phyloP scores from a whole-genome alignment of 2,113 vertebrate species.

The Spheniscus mendiculus region DNA sequence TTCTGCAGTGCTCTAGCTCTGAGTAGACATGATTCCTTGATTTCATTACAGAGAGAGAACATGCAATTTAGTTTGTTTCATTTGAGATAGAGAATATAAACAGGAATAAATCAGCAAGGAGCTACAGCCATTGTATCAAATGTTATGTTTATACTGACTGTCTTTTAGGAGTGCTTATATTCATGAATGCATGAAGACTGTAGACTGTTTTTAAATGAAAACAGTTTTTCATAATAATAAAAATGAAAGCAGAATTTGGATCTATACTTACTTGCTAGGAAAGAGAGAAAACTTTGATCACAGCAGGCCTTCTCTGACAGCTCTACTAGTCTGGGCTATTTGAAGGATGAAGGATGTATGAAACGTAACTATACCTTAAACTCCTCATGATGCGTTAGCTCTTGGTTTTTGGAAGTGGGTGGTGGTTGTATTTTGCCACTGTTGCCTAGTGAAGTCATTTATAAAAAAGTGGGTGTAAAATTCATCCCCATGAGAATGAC shows the following conservation, averaged over 20 bases:
- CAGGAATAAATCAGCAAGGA: background rate
- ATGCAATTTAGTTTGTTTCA: background rate
- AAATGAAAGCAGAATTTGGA: background rate
- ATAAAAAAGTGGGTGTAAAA: conserved; percentile 44
- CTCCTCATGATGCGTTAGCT: background rate
- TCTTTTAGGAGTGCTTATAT: background rate
- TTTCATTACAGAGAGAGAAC: background rate
- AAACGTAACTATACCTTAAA: background rate
- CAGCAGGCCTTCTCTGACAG: background rate
- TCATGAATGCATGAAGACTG: background rate
- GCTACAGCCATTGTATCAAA: background rate
- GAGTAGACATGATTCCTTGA: background rate
- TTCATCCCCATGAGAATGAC: background rate
- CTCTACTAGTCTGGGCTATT: background rate
- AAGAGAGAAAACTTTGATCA: background rate
- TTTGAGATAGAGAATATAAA: background rate
- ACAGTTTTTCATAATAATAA: background rate
- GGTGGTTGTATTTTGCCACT: background rate
- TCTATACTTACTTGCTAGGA: background rate
- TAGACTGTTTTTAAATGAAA: background rate
- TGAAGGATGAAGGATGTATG: background rate
- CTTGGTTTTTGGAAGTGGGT: background rate
- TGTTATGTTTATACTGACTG: background rate
- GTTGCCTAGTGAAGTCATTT: conserved; percentile 31
- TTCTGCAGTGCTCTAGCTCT: background rate